Percentiles rank a stretch among this genome's conserved stretches.
Evolutionary conservation across 2,797 vertebrate species (phyloP).

Genomic region (Crenuchus spilurus): DNA sequence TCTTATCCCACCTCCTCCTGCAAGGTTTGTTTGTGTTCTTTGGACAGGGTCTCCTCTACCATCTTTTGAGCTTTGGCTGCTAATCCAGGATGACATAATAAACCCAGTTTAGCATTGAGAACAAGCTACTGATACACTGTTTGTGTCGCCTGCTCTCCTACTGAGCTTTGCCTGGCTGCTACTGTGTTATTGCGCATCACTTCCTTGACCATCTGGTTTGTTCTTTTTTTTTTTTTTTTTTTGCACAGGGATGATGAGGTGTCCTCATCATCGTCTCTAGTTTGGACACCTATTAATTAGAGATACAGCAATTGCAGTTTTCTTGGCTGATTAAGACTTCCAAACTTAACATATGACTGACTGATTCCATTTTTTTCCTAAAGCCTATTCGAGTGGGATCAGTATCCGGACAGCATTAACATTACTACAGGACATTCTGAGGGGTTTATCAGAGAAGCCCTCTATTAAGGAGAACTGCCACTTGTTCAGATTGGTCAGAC

Average conservation of each 20-base stretch:
- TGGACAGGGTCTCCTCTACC: background rate
- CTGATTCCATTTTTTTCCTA: too few species aligned
- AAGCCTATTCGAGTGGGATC: too few species aligned
- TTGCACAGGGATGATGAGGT: background rate
- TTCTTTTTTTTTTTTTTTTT: background rate
- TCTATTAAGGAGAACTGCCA: too few species aligned
- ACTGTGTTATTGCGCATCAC: background rate
- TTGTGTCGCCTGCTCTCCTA: background rate
- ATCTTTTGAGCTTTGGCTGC: background rate
- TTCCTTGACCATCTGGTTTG: background rate
- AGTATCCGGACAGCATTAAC: too few species aligned
- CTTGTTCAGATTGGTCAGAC: too few species aligned
- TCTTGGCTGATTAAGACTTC: too few species aligned
- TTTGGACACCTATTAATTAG: background rate
- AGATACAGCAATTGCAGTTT: too few species aligned
- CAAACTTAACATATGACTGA: too few species aligned
- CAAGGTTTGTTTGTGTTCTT: slow-evolving; percentile 11
- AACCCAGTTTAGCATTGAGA: slow-evolving; percentile 8
- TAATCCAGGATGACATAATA: slow-evolving; percentile 6
- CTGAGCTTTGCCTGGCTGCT: background rate
- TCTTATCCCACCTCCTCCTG: background rate
- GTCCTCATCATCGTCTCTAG: background rate
- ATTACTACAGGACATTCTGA: too few species aligned
- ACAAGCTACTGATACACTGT: background rate
- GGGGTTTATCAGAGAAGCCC: too few species aligned